Conservation (phyloP, 2,888 invertebrate species). For the Caenorhabditis auriculariae region DNA sequence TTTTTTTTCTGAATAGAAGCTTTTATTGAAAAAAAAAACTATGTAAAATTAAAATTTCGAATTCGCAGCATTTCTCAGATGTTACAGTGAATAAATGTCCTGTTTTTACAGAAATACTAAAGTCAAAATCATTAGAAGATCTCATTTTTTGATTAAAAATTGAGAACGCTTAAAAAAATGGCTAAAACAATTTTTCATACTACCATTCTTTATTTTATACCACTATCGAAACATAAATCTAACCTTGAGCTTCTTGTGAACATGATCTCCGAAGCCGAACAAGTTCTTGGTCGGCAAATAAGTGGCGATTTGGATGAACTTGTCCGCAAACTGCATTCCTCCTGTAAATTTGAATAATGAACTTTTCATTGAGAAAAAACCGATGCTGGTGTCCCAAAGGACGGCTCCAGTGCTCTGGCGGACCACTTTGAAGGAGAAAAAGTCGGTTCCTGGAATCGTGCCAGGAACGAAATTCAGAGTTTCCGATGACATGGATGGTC, state of each 20-base stretch:
- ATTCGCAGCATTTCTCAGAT: too few relatives aligned
- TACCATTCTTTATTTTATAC: too few relatives aligned
- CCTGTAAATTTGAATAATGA: constrained; percentile 17
- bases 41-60: too few relatives aligned
- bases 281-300: constrained; percentile 50
- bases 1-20: too few relatives aligned
- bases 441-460: constrained; percentile 9
- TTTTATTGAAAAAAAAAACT: too few relatives aligned
- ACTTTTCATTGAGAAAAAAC: neutral
- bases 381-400: constrained; percentile 41
- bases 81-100: too few relatives aligned
- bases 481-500: constrained; percentile 27
- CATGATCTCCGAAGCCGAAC: constrained; percentile 60
- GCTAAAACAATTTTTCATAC: too few relatives aligned
- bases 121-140: too few relatives aligned
- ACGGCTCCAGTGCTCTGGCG: constrained; percentile 18
- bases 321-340: constrained; percentile 54
- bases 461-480: constrained; percentile 9
- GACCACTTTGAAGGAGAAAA: constrained; percentile 31
- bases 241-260: constrained; percentile 55
- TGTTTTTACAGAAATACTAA: too few relatives aligned
- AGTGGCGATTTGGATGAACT: constrained; percentile 59
- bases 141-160: too few relatives aligned
- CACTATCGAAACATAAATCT: too few relatives aligned
- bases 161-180: too few relatives aligned